Conservation (phyloP, 2,113 vertebrate genomes). For the Phaethornis superciliosus region DNA sequence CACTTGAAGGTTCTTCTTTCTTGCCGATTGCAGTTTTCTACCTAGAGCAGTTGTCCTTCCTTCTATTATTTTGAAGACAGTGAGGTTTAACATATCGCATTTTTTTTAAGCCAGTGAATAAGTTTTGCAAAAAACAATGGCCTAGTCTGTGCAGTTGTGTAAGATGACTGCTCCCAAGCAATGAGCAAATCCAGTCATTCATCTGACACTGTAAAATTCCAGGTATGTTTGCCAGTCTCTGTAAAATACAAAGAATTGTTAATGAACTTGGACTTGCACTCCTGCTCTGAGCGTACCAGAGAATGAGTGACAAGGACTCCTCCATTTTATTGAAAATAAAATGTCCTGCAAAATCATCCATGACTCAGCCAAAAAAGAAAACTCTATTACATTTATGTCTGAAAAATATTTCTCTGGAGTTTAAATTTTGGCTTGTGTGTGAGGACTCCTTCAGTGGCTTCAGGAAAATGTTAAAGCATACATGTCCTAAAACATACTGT, state of each 20-base stretch:
- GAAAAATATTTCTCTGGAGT: not conserved
- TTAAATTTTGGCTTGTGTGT: not conserved
- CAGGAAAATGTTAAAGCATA: not conserved
- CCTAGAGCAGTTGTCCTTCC: not conserved
- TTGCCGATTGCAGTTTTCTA: not conserved
- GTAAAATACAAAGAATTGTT: not conserved
- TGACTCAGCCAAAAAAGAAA: slow-evolving; percentile 58
- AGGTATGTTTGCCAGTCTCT: not conserved
- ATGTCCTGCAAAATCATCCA: slow-evolving; percentile 27
- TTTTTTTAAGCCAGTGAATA: not conserved
- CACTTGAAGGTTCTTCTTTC: not conserved
- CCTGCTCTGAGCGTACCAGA: not conserved
- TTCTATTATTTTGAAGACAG: not conserved
- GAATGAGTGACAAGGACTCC: slow-evolving; percentile 15
- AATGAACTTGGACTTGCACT: not conserved
- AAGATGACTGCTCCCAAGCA: not conserved
- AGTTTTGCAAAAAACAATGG: not conserved
- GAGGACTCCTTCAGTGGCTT: not conserved
- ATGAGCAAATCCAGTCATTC: not conserved
- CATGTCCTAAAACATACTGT: not conserved
- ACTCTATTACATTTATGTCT: not conserved
- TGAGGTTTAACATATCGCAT: not conserved
- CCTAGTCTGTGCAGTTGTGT: not conserved
- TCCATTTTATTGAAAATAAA: not conserved
- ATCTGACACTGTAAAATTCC: not conserved